A percentile compares a stretch with the other conserved stretches of the same genome.
phyloP scores from a whole-genome alignment of 2,113 vertebrate species.

The Pristiophorus japonicus region DNA sequence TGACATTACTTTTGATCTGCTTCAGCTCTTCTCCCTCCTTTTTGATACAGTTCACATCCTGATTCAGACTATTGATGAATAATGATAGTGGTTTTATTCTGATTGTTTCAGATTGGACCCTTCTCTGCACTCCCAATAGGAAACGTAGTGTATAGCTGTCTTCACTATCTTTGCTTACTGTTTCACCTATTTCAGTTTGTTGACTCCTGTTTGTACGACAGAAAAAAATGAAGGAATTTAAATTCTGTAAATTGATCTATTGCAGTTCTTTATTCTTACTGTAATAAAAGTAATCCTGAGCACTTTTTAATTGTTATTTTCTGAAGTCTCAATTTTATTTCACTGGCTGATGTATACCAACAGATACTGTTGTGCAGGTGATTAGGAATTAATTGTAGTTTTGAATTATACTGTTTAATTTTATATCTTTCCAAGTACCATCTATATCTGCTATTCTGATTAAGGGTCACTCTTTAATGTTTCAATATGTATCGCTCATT shows the following conservation, averaged over 20 bases:
- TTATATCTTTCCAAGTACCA: not conserved
- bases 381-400: not conserved
- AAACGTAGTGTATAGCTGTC: not conserved
- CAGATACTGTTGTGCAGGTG: not conserved
- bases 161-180: constrained; percentile 15
- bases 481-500: not conserved
- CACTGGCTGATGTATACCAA: not conserved
- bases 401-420: not conserved
- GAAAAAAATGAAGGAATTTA: constrained; percentile 25
- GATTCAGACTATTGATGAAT: not conserved
- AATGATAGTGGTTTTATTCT: not conserved
- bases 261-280: constrained; percentile 29
- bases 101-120: constrained; percentile 18
- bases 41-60: not conserved
- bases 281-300: constrained; percentile 36
- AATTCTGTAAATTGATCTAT: constrained; percentile 31
- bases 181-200: constrained; percentile 17
- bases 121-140: constrained; percentile 12
- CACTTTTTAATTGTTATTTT: constrained; percentile 35
- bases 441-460: not conserved
- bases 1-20: constrained; percentile 12
- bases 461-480: not conserved
- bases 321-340: constrained; percentile 10
- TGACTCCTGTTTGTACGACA: not conserved
- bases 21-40: not conserved